A percentile compares a stretch with the other conserved stretches of the same genome.
Conservation (phyloP, 64 coral and sea anemone species). For the Dendrophyllia cribrosa region DNA sequence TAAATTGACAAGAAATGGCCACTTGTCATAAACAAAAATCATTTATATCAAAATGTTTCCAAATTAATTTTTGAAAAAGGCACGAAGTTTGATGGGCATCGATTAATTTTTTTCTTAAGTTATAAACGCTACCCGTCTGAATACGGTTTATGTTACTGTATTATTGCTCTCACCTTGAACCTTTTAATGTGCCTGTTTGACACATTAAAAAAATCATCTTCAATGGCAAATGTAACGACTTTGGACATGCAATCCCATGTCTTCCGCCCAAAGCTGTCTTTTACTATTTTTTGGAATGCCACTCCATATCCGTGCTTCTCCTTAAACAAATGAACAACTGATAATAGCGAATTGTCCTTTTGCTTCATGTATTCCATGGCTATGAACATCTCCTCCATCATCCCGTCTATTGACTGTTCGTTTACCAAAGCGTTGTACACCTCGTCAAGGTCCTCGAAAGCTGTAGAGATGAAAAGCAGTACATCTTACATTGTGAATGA, state of each 20-base stretch:
- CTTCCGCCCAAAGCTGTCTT: not conserved
- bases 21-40: no score
- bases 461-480: no score
- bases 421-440: not conserved
- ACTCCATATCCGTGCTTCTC: slow-evolving; percentile 17
- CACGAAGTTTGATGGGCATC: no score
- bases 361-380: not conserved
- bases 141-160: not conserved
- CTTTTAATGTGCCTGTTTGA: not conserved
- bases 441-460: not conserved
- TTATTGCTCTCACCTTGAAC: not conserved
- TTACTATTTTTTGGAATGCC: not conserved
- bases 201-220: not conserved
- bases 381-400: slow-evolving; percentile 22
- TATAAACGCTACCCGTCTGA: no score
- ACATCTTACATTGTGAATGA: no score
- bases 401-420: not conserved
- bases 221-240: not conserved
- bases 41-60: no score
- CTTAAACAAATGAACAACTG: not conserved
- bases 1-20: no score
- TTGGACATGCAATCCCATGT: not conserved
- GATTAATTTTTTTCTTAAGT: no score
- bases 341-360: not conserved
- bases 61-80: no score